A percentile compares a stretch with the other conserved stretches of the same genome.
Conservation (phyloP, 1,140 invertebrate species). For the Bombus waltoni region DNA sequence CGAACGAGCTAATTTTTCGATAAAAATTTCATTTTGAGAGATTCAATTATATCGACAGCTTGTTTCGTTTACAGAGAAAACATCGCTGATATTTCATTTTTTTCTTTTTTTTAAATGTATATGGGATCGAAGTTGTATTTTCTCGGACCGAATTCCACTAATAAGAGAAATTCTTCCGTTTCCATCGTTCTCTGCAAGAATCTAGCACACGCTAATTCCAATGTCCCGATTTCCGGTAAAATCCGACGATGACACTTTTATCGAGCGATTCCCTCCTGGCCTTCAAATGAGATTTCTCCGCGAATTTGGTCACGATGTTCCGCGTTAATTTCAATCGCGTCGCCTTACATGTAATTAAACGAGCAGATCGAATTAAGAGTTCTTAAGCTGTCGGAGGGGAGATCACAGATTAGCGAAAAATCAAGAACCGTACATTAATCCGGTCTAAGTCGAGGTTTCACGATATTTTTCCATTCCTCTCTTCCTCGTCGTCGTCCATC, state of each 20-base stretch:
- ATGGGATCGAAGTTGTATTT: neutral
- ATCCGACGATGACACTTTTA: conserved; percentile 14
- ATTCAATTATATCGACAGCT: no score
- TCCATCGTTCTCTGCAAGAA: neutral
- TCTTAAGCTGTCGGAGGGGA: neutral
- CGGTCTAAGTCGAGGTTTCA: neutral
- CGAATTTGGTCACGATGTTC: conserved; percentile 22
- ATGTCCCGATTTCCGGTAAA: conserved; percentile 16
- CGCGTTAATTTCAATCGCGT: conserved; percentile 44
- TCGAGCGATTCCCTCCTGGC: neutral
- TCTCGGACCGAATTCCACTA: neutral
- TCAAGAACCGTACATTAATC: conserved; percentile 53
- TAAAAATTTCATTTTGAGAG: no score
- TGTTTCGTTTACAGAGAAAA: no score
- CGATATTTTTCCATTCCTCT: conserved; percentile 25
- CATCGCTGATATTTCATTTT: no score
- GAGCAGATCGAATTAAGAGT: conserved; percentile 46
- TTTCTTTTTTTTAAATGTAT: no score
- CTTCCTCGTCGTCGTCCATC: neutral
- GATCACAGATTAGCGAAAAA: conserved; percentile 54
- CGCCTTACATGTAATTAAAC: conserved; percentile 33
- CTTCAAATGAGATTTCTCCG: neutral
- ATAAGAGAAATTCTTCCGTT: neutral
- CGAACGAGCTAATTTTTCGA: no score
- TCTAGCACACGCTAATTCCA: conserved; percentile 9